Evolutionary conservation across 2,888 invertebrate genomes (phyloP).

Genomic region (Drosophila bunnanda): DNA sequence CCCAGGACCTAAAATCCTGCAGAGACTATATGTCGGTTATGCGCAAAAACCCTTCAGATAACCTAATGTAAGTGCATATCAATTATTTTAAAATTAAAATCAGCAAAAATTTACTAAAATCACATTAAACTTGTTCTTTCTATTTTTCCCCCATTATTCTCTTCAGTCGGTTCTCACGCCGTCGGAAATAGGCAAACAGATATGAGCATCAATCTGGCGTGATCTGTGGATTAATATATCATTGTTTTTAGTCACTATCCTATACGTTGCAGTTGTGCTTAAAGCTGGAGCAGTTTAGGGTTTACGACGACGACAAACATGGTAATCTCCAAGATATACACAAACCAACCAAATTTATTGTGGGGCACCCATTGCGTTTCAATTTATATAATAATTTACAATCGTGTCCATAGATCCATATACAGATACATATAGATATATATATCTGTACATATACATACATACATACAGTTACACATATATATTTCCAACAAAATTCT

Average conservation of each 20-base stretch:
- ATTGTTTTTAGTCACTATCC: not conserved
- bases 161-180: rapidly evolving
- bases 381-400: slow-evolving; percentile 26
- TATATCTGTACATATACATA: not conserved
- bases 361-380: not conserved
- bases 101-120: too few relatives aligned
- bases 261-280: not conserved
- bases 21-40: not conserved
- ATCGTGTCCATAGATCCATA: slow-evolving; percentile 24
- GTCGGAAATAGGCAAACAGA: not conserved
- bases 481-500: slow-evolving; percentile 70
- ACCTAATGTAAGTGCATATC: not conserved
- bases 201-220: not conserved
- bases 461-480: slow-evolving; percentile 5
- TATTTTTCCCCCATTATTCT: not conserved
- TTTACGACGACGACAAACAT: not conserved
- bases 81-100: too few relatives aligned
- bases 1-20: not conserved
- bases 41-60: not conserved
- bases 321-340: not conserved
- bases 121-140: not conserved
- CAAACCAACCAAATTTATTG: not conserved
- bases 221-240: not conserved
- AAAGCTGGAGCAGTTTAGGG: not conserved
- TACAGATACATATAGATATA: not conserved